Base-by-base conservation (phyloP, 2,888 invertebrate species). In the Cosmia trapezina region DNA sequence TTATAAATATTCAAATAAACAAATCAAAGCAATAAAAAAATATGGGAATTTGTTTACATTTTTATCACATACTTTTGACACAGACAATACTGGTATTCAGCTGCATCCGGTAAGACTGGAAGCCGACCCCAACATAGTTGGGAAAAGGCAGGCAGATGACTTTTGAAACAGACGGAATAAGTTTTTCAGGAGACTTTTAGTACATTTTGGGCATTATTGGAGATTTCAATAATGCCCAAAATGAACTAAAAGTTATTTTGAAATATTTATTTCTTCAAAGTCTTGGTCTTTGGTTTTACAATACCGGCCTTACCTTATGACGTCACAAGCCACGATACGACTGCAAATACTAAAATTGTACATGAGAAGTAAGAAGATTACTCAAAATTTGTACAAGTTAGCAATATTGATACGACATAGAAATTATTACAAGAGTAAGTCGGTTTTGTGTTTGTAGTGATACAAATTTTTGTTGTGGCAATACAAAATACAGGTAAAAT, bases 301-400 rank as follows among this genome's bases (percentile, higher is more conserved):
- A 49, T 54, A 49, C 63, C 69, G 59, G 54, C 41, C 47, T 5
- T 22, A 9, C 5, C 56, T 45, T 17, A 12, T 51, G 41, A 64
- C 68, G 47, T 75, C 60, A 69, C 11, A 47, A 57, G 41, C 33
- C 54, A 6, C 53, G 19, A 28, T 19, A 33, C 37, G 61, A 57
- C 73, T 77, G 53, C 70, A 51, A 69, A 60, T 63, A 72, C 41
- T 57, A 57, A 17, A 76, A 70, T 68, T 73, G 57, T 83, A 19
- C 11, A 54, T 37, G 37, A 43, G 64, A 54, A 65, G 83, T 80
- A 80, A 83, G 75, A 68, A 70, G 80, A 57, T 66, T 49, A 69
- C n/a, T 45, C 28, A 3, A 70, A 60, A 47, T 57, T 63, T 80
- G 79, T 83, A 78, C 80, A 83, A 79, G 63, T 61, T 83, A 80